These are phyloP conservation scores for Coccyzus lansbergi DNA, from an alignment of 2,797 vertebrate species.

Conservation along the genomic window DNA sequence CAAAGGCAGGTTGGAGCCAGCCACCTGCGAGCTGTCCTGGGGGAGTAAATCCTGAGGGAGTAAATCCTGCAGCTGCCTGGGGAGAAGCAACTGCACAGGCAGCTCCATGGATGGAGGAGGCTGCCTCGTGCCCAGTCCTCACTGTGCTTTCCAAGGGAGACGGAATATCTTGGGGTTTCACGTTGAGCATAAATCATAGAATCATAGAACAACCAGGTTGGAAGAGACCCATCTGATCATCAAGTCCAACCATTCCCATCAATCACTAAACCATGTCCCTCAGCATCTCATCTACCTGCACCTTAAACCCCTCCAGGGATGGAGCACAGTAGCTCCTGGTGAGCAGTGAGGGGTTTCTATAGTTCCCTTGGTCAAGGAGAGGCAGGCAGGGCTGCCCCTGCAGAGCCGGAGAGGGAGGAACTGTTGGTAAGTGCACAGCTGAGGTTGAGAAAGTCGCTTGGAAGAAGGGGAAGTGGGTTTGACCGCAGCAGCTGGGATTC, in stretches of 20 bases:
- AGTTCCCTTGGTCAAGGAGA: too few species aligned
- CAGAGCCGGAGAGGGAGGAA: not conserved
- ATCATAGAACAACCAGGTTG: too few species aligned
- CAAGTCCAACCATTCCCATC: too few species aligned
- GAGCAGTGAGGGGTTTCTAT: not conserved
- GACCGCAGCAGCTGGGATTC: not conserved
- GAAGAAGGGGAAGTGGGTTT: not conserved
- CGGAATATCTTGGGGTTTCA: accelerated
- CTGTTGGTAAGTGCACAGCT: not conserved
- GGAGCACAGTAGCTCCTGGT: not conserved
- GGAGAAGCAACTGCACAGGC: not conserved
- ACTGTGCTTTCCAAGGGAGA: too few species aligned
- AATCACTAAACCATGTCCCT: too few species aligned
- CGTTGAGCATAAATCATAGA: accelerated
- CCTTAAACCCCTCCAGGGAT: too few species aligned
- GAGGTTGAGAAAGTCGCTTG: not conserved
- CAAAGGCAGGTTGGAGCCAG: not conserved
- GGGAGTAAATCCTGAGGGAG: not conserved
- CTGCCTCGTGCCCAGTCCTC: too few species aligned
- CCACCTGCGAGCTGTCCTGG: not conserved
- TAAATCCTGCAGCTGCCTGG: not conserved
- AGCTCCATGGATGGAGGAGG: not conserved
- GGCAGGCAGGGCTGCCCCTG: not conserved
- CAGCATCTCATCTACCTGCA: too few species aligned
- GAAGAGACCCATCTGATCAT: too few species aligned